A percentile compares a stretch with the other conserved stretches of the same genome.
phyloP scores from a whole-genome alignment of 2,797 vertebrate species.

The Toxotes lorentzi region DNA sequence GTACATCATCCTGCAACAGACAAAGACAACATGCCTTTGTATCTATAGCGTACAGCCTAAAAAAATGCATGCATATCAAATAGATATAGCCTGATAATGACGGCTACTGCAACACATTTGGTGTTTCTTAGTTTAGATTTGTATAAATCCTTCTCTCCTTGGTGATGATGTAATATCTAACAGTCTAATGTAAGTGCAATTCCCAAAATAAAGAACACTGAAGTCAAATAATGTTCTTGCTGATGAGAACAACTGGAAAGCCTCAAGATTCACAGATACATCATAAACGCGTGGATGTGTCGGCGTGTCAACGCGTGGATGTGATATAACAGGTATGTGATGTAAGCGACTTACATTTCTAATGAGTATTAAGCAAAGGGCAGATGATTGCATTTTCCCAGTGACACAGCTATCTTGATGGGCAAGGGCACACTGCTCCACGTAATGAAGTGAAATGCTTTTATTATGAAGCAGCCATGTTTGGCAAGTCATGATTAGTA shows the following conservation, averaged over 20 bases:
- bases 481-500: not conserved
- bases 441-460: not conserved
- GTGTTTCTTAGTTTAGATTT: not conserved
- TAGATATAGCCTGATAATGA: not conserved
- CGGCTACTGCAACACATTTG: not conserved
- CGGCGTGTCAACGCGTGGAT: too few relatives aligned
- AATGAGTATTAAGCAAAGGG: not conserved
- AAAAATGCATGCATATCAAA: not conserved
- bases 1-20: conserved; percentile 95
- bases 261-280: not conserved
- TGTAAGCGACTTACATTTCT: conserved; percentile 4
- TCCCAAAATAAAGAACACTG: not conserved
- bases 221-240: not conserved
- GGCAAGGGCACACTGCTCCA: not conserved
- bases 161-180: conserved; percentile 1
- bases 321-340: not conserved
- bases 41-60: not conserved
- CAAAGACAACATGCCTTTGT: conserved; percentile 15
- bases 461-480: not conserved
- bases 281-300: not conserved
- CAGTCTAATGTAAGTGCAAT: not conserved
- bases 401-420: not conserved
- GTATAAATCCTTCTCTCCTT: not conserved
- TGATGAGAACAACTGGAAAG: conserved; percentile 14
- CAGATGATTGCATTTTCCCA: not conserved